These are phyloP conservation scores for Chelmon rostratus DNA, from an alignment of 2,797 vertebrate genomes.

Conservation along the genomic window DNA sequence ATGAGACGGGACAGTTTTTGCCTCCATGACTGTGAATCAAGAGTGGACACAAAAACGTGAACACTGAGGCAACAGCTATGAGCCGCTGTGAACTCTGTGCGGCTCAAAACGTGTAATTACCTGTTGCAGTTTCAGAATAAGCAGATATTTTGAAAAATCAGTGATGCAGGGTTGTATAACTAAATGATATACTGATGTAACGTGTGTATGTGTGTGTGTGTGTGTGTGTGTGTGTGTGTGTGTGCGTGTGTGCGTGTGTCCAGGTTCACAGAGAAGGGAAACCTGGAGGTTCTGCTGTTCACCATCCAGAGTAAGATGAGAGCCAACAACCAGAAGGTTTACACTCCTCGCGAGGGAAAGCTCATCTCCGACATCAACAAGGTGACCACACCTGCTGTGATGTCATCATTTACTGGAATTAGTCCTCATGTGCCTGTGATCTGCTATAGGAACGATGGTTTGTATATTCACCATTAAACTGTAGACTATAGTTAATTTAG, in stretches of 20 bases:
- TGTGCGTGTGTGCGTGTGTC: constrained; percentile 1
- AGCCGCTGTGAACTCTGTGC: too few species aligned
- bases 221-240: not conserved
- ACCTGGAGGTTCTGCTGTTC: constrained; percentile 96
- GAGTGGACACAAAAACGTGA: too few species aligned
- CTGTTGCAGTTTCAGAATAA: too few species aligned
- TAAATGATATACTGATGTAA: too few species aligned
- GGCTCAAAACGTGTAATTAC: too few species aligned
- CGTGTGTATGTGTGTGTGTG: not conserved
- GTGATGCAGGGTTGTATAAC: too few species aligned
- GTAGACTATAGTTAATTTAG: too few species aligned
- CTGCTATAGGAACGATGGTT: too few species aligned
- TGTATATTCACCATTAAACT: too few species aligned
- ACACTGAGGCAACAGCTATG: too few species aligned
- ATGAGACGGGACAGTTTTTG: not conserved
- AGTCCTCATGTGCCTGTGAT: not conserved
- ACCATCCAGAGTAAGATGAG: constrained; percentile 99
- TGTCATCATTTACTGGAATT: not conserved
- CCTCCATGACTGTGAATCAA: too few species aligned
- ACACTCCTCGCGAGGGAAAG: constrained; percentile 95
- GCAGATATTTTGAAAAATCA: too few species aligned
- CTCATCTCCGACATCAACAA: constrained; percentile 99
- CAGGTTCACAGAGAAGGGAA: constrained; percentile 98
- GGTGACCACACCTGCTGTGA: constrained; percentile 68
- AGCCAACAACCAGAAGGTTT: constrained; percentile 98